phyloP scores from a whole-genome alignment of 2,113 vertebrate species.

The Ammodytes dubius region DNA sequence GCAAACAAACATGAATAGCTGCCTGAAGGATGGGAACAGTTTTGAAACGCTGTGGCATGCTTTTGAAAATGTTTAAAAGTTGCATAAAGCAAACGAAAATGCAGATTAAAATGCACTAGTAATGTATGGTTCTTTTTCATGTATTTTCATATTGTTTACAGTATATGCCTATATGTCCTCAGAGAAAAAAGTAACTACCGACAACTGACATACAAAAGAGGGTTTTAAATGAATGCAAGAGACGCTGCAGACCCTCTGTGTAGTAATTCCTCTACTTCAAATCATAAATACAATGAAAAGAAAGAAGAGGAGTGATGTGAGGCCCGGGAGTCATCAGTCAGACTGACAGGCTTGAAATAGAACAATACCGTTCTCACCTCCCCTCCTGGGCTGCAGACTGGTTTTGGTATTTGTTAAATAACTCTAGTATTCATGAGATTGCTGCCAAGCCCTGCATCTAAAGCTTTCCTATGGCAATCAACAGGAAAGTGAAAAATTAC shows the following conservation, averaged over 20 bases:
- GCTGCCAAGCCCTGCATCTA: slow-evolving; percentile 48
- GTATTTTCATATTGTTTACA: slow-evolving; percentile 25
- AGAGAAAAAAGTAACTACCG: slow-evolving; percentile 23
- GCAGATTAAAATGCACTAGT: slow-evolving; percentile 9
- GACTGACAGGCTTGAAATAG: slow-evolving; percentile 81
- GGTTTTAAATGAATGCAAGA: slow-evolving; percentile 65
- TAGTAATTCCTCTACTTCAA: slow-evolving; percentile 75
- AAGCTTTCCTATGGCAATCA: slow-evolving; percentile 65
- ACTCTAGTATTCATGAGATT: slow-evolving; percentile 71
- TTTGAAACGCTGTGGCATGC: neutral
- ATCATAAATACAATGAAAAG: slow-evolving; percentile 80
- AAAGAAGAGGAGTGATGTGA: slow-evolving; percentile 70
- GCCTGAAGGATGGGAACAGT: slow-evolving; percentile 20
- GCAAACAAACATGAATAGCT: slow-evolving; percentile 15
- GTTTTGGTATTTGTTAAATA: slow-evolving; percentile 78
- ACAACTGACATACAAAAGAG: slow-evolving; percentile 55
- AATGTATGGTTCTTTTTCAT: neutral
- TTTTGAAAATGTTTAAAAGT: slow-evolving; percentile 34
- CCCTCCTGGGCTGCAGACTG: slow-evolving; percentile 68
- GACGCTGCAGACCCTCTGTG: slow-evolving; percentile 50
- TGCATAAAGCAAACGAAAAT: slow-evolving; percentile 22
- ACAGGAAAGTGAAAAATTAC: slow-evolving; percentile 61
- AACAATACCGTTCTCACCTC: slow-evolving; percentile 78
- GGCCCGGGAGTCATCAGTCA: slow-evolving; percentile 79
- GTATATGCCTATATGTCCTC: slow-evolving; percentile 2